phyloP scores from a whole-genome alignment of 2,797 vertebrate species.

The Discoglossus pictus region DNA sequence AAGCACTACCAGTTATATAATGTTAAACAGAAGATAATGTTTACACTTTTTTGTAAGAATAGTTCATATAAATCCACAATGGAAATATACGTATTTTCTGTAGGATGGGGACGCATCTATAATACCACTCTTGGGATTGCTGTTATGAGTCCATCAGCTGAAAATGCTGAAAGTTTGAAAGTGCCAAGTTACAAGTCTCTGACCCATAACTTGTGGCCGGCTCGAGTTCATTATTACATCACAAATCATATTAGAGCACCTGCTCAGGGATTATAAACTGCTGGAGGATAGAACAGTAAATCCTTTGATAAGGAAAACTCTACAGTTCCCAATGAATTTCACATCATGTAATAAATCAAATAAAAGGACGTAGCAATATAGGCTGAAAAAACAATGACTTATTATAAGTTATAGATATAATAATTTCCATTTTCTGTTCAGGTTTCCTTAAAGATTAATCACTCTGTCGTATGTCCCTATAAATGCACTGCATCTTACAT shows the following conservation, averaged over 20 bases:
- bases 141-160: too few relatives aligned
- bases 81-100: too few relatives aligned
- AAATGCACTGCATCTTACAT: slow-evolving; percentile 8
- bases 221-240: slow-evolving; percentile 32
- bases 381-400: slow-evolving; percentile 31
- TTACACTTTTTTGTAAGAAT: too few relatives aligned
- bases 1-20: too few relatives aligned
- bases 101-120: too few relatives aligned
- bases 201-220: slow-evolving; percentile 1
- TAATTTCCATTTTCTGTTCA: not conserved
- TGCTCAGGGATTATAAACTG: slow-evolving; percentile 29
- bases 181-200: slow-evolving; percentile 4
- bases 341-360: slow-evolving; percentile 31
- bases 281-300: slow-evolving; percentile 36
- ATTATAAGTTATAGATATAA: slow-evolving; percentile 2
- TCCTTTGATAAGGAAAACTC: slow-evolving; percentile 34
- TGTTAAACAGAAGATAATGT: too few relatives aligned
- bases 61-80: too few relatives aligned
- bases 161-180: slow-evolving; percentile 17
- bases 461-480: not conserved
- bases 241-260: slow-evolving; percentile 39
- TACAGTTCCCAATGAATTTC: slow-evolving; percentile 37
- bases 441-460: slow-evolving; percentile 1
- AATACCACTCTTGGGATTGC: too few relatives aligned
- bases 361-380: slow-evolving; percentile 5